Conservation (phyloP, 2,797 vertebrate genomes). For the Vipera latastei region DNA sequence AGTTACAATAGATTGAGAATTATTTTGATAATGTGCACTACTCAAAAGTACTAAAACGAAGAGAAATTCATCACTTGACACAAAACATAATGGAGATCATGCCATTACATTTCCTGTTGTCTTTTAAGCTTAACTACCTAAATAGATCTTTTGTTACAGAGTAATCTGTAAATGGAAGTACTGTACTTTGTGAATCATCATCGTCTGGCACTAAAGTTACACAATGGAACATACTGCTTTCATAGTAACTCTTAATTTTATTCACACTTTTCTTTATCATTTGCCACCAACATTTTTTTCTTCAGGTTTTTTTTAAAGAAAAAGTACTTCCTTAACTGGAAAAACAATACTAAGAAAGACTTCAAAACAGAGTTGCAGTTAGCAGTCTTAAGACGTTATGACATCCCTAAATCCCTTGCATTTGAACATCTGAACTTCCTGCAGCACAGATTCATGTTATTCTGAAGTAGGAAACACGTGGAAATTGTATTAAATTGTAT, state of each 20-base stretch:
- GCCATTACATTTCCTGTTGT: constrained; percentile 15
- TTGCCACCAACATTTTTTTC: constrained; percentile 24
- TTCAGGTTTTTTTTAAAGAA: neutral
- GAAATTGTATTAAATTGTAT: too few relatives aligned
- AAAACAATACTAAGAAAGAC: neutral
- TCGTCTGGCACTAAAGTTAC: constrained; percentile 44
- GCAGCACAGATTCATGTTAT: too few relatives aligned
- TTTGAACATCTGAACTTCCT: too few relatives aligned
- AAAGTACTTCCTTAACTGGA: neutral
- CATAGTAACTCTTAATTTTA: constrained; percentile 58
- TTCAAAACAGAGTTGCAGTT: too few relatives aligned
- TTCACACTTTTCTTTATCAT: constrained; percentile 50
- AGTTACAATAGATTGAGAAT: constrained; percentile 20
- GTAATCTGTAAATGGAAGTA: constrained; percentile 44
- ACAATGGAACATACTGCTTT: constrained; percentile 42
- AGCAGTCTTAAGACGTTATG: too few relatives aligned
- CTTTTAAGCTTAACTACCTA: constrained; percentile 53
- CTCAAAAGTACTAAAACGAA: constrained; percentile 38
- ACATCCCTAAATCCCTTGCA: too few relatives aligned
- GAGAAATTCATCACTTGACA: constrained; percentile 10
- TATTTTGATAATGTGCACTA: constrained; percentile 15
- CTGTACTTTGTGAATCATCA: constrained; percentile 46
- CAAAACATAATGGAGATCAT: constrained; percentile 28
- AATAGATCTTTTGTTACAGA: constrained; percentile 53
- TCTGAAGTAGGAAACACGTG: too few relatives aligned